Percentiles rank a stretch among this genome's conserved stretches.
Conservation (phyloP, 2,797 vertebrate genomes). For the Pygocentrus nattereri region DNA sequence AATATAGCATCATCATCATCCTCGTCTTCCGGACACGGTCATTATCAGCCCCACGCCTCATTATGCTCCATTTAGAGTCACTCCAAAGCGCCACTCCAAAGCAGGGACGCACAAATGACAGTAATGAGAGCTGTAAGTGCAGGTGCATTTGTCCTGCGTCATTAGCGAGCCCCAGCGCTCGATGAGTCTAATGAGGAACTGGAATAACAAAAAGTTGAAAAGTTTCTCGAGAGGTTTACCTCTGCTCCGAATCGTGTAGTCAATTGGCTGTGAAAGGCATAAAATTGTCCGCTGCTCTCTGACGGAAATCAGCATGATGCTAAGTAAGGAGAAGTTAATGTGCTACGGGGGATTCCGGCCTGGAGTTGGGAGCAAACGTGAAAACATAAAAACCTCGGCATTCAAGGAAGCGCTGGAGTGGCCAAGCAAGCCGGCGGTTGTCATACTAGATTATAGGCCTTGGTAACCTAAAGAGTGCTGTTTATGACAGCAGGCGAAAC, state of each 20-base stretch:
- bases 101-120: conserved; percentile 31
- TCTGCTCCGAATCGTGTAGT: conserved; percentile 60
- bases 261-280: conserved; percentile 76
- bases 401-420: conserved; percentile 28
- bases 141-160: conserved; percentile 40
- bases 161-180: conserved; percentile 56
- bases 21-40: conserved; percentile 43
- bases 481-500: conserved; percentile 29
- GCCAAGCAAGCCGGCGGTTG: conserved; percentile 14
- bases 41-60: conserved; percentile 53
- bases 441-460: conserved; percentile 35
- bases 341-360: conserved; percentile 68
- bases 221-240: conserved; percentile 7
- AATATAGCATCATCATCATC: conserved; percentile 38
- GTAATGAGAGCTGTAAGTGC: conserved; percentile 46
- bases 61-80: conserved; percentile 47
- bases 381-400: conserved; percentile 63
- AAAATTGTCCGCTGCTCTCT: conserved; percentile 74
- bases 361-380: conserved; percentile 66
- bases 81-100: neutral
- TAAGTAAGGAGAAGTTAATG: conserved; percentile 66
- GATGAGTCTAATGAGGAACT: conserved; percentile 41
- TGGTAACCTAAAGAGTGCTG: conserved; percentile 22
- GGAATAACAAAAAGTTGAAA: conserved; percentile 47
- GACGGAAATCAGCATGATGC: conserved; percentile 63